Evolutionary conservation across 2,888 invertebrate species (phyloP).

Genomic region (Reticulitermes lucifugus): DNA sequence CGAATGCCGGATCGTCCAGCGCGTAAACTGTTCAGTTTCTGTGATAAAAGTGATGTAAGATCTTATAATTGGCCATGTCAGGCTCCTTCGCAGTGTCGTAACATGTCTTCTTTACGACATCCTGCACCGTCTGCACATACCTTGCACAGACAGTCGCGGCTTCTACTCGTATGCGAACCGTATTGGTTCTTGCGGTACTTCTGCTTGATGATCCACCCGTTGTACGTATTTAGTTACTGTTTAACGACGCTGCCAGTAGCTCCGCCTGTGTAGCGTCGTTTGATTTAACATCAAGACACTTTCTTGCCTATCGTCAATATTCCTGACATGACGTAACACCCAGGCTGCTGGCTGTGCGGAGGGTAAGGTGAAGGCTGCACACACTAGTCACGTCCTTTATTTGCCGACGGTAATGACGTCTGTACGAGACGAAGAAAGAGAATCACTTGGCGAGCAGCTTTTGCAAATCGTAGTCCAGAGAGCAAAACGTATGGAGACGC

Average conservation of each 20-base stretch:
- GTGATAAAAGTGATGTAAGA: no score
- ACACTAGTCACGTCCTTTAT: neutral
- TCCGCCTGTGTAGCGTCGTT: neutral
- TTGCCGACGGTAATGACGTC: neutral
- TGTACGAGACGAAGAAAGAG: neutral
- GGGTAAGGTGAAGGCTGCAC: neutral
- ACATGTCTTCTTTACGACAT: no score
- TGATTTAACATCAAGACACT: neutral
- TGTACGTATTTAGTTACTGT: neutral
- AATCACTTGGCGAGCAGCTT: neutral
- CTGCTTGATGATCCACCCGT: neutral
- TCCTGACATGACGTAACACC: neutral
- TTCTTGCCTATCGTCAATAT: neutral
- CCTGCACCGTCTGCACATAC: no score
- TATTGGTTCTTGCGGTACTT: neutral
- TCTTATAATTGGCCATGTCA: no score
- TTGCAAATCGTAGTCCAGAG: neutral
- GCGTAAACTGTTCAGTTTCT: no score
- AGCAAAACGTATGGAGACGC: neutral
- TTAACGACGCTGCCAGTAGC: no score
- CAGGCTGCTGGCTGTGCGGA: neutral
- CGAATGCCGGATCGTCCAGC: no score
- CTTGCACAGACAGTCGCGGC: neutral
- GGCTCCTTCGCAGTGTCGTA: no score
- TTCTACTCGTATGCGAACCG: neutral